Conservation (phyloP, 2,888 invertebrate species). For the Steinernema carpocapsae region DNA sequence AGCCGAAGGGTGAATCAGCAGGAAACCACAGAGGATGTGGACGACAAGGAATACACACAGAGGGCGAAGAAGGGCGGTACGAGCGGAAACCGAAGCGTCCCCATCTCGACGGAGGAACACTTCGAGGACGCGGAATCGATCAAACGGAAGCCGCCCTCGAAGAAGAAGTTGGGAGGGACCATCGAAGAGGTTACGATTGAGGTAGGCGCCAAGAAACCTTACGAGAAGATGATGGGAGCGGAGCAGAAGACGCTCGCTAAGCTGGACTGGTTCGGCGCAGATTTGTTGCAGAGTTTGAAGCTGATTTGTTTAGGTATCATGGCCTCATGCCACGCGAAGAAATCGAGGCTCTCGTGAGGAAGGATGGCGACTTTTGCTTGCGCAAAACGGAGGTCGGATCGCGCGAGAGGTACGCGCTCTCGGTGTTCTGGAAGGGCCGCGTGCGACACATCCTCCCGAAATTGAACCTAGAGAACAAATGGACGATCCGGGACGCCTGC, state of each 20-base stretch:
- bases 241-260: slow-evolving; percentile 9
- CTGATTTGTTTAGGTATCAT: slow-evolving; percentile 6
- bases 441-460: slow-evolving; percentile 29
- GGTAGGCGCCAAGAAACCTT: neutral
- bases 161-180: neutral
- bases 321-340: slow-evolving; percentile 41
- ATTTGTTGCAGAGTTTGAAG: neutral
- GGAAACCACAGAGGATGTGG: neutral
- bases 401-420: slow-evolving; percentile 26
- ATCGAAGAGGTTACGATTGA: neutral
- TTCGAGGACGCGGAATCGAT: neutral
- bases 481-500: neutral
- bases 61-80: neutral
- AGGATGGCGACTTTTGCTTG: slow-evolving; percentile 37
- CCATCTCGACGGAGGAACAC: neutral
- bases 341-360: slow-evolving; percentile 23
- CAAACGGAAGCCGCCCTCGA: neutral
- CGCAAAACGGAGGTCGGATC: slow-evolving; percentile 33
- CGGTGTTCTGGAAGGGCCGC: slow-evolving; percentile 29
- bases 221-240: slow-evolving; percentile 16
- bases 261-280: neutral
- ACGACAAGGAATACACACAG: neutral
- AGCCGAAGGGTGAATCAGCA: neutral
- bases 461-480: neutral
- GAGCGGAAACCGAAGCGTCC: neutral